phyloP scores from a whole-genome alignment of 2,113 vertebrate genomes.

The Amphiprion percula region DNA sequence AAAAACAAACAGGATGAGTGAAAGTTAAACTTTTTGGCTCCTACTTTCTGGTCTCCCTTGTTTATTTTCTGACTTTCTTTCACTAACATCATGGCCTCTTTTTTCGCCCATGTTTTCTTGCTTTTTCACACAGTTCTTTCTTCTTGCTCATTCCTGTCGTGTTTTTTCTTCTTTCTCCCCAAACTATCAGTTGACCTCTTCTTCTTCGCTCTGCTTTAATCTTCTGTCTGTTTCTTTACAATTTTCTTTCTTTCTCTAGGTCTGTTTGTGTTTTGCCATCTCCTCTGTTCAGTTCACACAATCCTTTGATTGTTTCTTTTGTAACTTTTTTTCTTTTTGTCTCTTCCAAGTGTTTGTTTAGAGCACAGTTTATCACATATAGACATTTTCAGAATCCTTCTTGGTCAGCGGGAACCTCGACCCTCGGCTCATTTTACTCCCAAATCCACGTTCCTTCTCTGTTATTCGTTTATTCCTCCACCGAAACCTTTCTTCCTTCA shows the following conservation, averaged over 20 bases:
- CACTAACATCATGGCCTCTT: not conserved
- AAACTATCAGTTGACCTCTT: not conserved
- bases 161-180: not conserved
- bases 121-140: not conserved
- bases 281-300: not conserved
- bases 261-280: not conserved
- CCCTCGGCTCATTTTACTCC: conserved; percentile 39
- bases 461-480: conserved; percentile 6
- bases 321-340: not conserved
- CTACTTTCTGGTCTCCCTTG: not conserved
- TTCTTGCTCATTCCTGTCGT: not conserved
- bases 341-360: not conserved
- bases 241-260: not conserved
- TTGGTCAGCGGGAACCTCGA: conserved; percentile 16
- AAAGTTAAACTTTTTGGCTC: not conserved
- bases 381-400: conserved; percentile 43
- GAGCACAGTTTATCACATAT: conserved; percentile 41
- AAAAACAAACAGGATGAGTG: conserved; percentile 9
- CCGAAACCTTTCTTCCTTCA: conserved; percentile 4
- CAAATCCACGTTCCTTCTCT: conserved; percentile 30
- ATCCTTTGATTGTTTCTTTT: not conserved
- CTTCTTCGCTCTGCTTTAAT: not conserved
- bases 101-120: not conserved
- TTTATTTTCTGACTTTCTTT: not conserved
- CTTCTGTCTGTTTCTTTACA: not conserved